A percentile compares a stretch with the other conserved stretches of the same genome.
Evolutionary conservation across 1,140 invertebrate species (phyloP).

Genomic region (Drosophila tristis): DNA sequence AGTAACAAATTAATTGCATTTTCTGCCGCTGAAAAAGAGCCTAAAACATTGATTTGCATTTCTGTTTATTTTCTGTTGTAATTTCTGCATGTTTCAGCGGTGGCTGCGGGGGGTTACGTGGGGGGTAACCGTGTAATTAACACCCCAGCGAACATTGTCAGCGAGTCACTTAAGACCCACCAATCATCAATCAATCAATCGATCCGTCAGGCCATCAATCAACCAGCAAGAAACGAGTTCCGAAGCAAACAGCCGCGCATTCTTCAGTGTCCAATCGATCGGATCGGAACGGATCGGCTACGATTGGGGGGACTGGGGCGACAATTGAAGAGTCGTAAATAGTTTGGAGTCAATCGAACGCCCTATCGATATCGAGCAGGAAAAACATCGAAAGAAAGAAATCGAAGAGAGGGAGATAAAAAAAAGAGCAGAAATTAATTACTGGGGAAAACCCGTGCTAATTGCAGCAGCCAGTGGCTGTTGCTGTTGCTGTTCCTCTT

Average conservation of each 20-base stretch:
- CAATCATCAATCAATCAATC: conserved; percentile 74
- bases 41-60: conserved; percentile 59
- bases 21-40: conserved; percentile 23
- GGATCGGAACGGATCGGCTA: too few relatives aligned
- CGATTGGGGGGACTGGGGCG: background rate
- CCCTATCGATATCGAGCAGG: conserved; percentile 36
- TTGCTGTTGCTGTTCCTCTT: conserved; percentile 20
- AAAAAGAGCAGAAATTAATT: conserved; percentile 49
- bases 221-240: conserved; percentile 46
- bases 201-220: conserved; percentile 68
- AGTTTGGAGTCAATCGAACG: conserved; percentile 50
- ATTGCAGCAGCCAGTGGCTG: conserved; percentile 50
- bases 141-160: conserved; percentile 71
- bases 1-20: conserved; percentile 62
- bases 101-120: background rate
- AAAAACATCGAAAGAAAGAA: conserved; percentile 16
- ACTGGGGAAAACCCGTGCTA: conserved; percentile 55
- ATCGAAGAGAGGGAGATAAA: conserved; percentile 15
- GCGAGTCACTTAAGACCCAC: conserved; percentile 71
- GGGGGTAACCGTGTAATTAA: conserved; percentile 62
- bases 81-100: conserved; percentile 37
- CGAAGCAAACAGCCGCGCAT: conserved; percentile 36
- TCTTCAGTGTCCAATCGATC: conserved; percentile 42
- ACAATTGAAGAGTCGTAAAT: conserved; percentile 66
- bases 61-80: conserved; percentile 27